These are phyloP conservation scores for Hypomecis atomaria DNA, from an alignment of 2,888 invertebrate genomes.

Conservation along the genomic window DNA sequence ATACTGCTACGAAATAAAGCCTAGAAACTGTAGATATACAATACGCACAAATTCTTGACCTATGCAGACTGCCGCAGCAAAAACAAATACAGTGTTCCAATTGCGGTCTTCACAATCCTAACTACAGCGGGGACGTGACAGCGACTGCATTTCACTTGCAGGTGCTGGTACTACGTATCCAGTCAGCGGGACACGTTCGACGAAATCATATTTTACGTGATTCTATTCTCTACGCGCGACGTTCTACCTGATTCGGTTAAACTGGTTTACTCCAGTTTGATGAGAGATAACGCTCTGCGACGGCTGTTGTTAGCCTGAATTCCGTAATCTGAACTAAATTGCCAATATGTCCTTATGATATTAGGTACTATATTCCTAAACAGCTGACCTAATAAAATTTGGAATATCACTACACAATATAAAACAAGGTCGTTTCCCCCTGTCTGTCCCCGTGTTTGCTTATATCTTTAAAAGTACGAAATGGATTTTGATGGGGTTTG, in stretches of 20 bases:
- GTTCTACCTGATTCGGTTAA: conserved; percentile 33
- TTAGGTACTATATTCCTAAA: not conserved
- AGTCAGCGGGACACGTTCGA: conserved; percentile 66
- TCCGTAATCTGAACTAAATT: too few species aligned
- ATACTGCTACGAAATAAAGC: too few species aligned
- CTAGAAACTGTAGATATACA: too few species aligned
- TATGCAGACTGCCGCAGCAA: not conserved
- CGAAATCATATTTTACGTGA: conserved; percentile 80
- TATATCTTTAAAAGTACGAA: too few species aligned
- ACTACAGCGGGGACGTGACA: conserved; percentile 24
- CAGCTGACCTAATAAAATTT: too few species aligned
- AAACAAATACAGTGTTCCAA: conserved; percentile 14
- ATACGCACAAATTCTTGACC: too few species aligned
- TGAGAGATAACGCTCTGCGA: not conserved
- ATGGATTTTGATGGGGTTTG: too few species aligned
- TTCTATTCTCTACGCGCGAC: conserved; percentile 60
- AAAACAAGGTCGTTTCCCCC: too few species aligned
- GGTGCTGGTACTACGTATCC: conserved; percentile 48
- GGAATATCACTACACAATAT: too few species aligned
- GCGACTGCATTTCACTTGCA: conserved; percentile 53
- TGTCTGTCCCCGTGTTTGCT: too few species aligned
- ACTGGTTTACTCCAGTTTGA: conserved; percentile 11
- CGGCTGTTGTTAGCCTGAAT: not conserved
- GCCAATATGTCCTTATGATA: not conserved
- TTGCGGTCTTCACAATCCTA: conserved; percentile 17